Base-by-base conservation (phyloP, 2,888 invertebrate species). In the Orchestes rusci region DNA sequence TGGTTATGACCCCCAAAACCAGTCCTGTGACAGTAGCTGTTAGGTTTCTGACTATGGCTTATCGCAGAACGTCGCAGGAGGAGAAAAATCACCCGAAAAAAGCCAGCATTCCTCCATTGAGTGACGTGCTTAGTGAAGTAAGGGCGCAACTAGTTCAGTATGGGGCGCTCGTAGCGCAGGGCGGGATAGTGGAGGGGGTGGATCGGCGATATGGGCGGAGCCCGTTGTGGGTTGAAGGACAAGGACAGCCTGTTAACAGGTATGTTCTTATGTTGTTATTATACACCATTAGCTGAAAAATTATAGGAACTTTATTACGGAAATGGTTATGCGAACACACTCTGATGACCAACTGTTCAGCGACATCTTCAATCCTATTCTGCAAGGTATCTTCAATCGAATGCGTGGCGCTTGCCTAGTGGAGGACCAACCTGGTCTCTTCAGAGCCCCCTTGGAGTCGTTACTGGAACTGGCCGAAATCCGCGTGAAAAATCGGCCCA, bases 381-480 rank as follows among this genome's bases (percentile, higher is more conserved):
- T 90, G 0, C 82, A 84, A 57, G 79, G 81, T 41, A 71, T 90
- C 48, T 80, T 80, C 50, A 72, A 79, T 30, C 71, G 75, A 31
- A 82, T 82, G 72, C 79, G 80, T 39, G 74, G 76, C 40, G 77
- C 82, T 2, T 81, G 82, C 51, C 75, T 84, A 51, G 77, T 85
- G 51, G 74, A 80, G 4, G 83, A 80, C 55, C 74, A 76, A 34
- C 39, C 30, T 31, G 32, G 39, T 8, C 8, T 19, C 2, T 38
- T 7, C 60, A 68, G 79, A 35, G 70, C 74, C 52, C 83, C 86
- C 8, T 52, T 65, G 19, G 66, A 67, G 51, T 39, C 60, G 38
- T 71, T 95, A 44, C 79, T 82, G 30, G 85, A 91, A 56, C 70
- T 95, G 51, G 82, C 87, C 59, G 87, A 88, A 56, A 78, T 92